These are phyloP conservation scores for Oxyura jamaicensis DNA, from an alignment of 2,113 vertebrate species.

Conservation along the genomic window DNA sequence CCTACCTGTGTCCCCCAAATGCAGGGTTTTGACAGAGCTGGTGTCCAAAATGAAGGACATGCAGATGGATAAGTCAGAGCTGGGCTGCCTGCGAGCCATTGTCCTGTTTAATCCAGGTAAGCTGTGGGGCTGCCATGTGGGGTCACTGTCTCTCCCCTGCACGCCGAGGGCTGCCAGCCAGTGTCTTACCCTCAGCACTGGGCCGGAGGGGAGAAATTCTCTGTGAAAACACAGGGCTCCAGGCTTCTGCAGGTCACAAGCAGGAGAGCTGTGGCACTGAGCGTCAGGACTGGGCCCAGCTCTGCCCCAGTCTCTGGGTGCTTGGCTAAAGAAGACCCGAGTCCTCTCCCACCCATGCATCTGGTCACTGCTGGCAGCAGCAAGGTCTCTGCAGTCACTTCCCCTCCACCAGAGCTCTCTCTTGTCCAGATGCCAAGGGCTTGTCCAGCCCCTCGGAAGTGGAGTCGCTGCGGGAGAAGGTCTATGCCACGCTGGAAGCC, in stretches of 20 bases:
- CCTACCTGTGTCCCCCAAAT: neutral
- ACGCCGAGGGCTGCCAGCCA: neutral
- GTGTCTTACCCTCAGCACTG: neutral
- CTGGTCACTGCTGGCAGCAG: neutral
- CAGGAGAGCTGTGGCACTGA: neutral
- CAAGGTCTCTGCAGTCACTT: neutral
- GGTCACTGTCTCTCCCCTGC: neutral
- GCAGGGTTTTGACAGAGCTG: conserved; percentile 92
- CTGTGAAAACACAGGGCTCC: neutral
- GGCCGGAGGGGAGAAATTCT: no score
- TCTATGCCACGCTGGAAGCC: conserved; percentile 94
- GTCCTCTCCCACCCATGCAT: rapidly evolving
- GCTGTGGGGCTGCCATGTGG: rapidly evolving
- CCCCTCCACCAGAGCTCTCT: neutral
- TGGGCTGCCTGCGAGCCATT: conserved; percentile 93
- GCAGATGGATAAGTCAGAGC: conserved; percentile 97
- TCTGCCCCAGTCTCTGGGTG: neutral
- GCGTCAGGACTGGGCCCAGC: neutral
- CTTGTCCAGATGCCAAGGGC: conserved; percentile 90
- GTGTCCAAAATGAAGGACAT: conserved; percentile 99
- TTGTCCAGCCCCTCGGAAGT: conserved; percentile 92
- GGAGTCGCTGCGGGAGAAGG: conserved; percentile 90
- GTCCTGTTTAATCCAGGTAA: conserved; percentile 95
- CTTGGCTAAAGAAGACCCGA: rapidly evolving
- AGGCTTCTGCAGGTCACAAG: neutral